A percentile compares a stretch with the other conserved stretches of the same genome.
Conservation (phyloP, 2,113 vertebrate genomes). For the Symphodus melops region DNA sequence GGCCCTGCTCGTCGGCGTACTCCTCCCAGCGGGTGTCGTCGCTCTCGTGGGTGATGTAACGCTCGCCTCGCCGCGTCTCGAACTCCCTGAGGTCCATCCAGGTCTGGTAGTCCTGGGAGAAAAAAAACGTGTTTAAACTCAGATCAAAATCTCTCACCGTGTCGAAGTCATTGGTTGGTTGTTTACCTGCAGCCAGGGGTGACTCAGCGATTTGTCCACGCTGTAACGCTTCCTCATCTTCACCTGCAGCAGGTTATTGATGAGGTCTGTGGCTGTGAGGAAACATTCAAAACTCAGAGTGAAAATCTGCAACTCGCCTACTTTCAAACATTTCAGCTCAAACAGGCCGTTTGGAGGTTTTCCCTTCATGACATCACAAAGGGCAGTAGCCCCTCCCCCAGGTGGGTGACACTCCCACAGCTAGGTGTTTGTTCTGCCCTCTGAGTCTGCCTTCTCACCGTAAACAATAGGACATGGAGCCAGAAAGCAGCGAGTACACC, state of each 20-base stretch:
- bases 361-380: no score
- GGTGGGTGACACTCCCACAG: no score
- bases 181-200: conserved; percentile 94
- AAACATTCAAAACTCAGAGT: neutral
- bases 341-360: no score
- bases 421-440: no score
- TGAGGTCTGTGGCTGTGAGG: conserved; percentile 90
- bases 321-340: no score
- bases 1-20: conserved; percentile 81
- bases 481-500: no score
- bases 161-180: no score
- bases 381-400: no score
- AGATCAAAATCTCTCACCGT: no score
- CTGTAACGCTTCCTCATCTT: conserved; percentile 98
- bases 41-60: conserved; percentile 95
- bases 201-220: conserved; percentile 96
- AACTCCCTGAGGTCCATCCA: conserved; percentile 96
- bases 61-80: conserved; percentile 92
- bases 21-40: conserved; percentile 95
- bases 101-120: conserved; percentile 91
- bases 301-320: neutral
- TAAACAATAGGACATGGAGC: no score
- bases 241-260: conserved; percentile 96
- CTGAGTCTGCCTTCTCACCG: no score
- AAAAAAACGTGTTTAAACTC: neutral